These are phyloP conservation scores for Geotrypetes seraphini DNA, from an alignment of 2,797 vertebrate genomes.

Conservation along the genomic window DNA sequence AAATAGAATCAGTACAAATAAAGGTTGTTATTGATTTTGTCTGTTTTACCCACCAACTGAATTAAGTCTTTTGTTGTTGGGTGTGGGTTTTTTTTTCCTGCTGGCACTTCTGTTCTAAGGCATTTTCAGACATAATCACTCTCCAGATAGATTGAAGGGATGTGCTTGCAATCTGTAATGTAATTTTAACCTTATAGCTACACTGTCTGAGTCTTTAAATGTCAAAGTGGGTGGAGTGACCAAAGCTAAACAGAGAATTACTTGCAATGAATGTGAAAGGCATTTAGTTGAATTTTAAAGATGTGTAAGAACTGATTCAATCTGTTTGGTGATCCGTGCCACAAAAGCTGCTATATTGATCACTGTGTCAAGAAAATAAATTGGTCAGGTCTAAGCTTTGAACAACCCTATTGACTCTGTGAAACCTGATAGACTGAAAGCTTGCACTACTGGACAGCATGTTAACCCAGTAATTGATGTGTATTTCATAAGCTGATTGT, in stretches of 20 bases:
- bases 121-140: too few species aligned
- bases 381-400: conserved; percentile 11
- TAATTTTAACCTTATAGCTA: background rate
- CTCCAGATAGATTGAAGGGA: too few species aligned
- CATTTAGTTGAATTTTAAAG: background rate
- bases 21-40: too few species aligned
- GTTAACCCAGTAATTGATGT: conserved; percentile 30
- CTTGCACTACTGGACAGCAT: conserved; percentile 14
- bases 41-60: too few species aligned
- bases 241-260: conserved; percentile 1
- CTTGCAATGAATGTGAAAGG: conserved; percentile 12
- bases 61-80: too few species aligned
- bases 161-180: too few species aligned
- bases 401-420: conserved; percentile 14
- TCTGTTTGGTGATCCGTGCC: conserved; percentile 13
- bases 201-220: background rate
- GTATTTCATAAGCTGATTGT: conserved; percentile 29
- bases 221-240: background rate
- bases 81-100: too few species aligned
- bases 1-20: too few species aligned
- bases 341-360: conserved; percentile 29
- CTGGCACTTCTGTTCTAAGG: too few species aligned
- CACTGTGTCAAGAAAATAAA: conserved; percentile 29
- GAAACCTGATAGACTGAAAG: background rate
- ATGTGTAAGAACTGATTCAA: conserved; percentile 12